phyloP scores from a whole-genome alignment of 64 coral and sea anemone species.

The Actinia equina region DNA sequence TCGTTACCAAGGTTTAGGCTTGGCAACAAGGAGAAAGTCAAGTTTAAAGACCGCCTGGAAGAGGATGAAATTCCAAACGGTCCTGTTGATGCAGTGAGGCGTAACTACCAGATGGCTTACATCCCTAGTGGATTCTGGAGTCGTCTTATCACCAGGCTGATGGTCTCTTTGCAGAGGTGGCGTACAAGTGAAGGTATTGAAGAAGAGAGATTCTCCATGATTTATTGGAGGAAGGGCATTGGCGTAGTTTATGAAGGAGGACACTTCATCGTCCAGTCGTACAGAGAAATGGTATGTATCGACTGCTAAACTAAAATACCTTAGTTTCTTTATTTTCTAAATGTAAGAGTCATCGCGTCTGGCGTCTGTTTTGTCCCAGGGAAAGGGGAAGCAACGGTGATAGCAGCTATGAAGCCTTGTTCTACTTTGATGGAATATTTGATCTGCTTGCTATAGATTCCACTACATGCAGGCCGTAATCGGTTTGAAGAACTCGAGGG shows the following conservation, averaged over 20 bases:
- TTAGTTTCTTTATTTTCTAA: too few species aligned
- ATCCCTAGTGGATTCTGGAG: slow-evolving; percentile 98
- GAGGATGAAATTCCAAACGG: neutral
- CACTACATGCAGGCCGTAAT: slow-evolving; percentile 32
- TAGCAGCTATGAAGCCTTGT: too few species aligned
- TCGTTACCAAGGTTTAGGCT: neutral
- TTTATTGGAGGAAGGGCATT: slow-evolving; percentile 97
- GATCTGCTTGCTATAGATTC: slow-evolving; percentile 38
- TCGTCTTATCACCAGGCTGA: slow-evolving; percentile 90
- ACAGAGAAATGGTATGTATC: slow-evolving; percentile 67
- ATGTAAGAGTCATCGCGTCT: too few species aligned
- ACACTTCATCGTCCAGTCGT: slow-evolving; percentile 88
- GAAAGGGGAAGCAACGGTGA: too few species aligned
- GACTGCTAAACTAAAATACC: too few species aligned
- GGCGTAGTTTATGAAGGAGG: slow-evolving; percentile 92
- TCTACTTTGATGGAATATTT: neutral
- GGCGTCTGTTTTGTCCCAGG: too few species aligned
- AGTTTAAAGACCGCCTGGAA: neutral
- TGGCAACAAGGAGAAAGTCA: neutral
- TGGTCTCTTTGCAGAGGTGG: slow-evolving; percentile 95
- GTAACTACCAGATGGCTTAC: slow-evolving; percentile 85
- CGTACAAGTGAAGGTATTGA: slow-evolving; percentile 66
- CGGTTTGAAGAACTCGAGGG: slow-evolving; percentile 80
- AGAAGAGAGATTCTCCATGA: slow-evolving; percentile 80
- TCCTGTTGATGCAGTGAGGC: slow-evolving; percentile 29